phyloP scores from a whole-genome alignment of 2,113 vertebrate species.

The Hypomesus transpacificus region DNA sequence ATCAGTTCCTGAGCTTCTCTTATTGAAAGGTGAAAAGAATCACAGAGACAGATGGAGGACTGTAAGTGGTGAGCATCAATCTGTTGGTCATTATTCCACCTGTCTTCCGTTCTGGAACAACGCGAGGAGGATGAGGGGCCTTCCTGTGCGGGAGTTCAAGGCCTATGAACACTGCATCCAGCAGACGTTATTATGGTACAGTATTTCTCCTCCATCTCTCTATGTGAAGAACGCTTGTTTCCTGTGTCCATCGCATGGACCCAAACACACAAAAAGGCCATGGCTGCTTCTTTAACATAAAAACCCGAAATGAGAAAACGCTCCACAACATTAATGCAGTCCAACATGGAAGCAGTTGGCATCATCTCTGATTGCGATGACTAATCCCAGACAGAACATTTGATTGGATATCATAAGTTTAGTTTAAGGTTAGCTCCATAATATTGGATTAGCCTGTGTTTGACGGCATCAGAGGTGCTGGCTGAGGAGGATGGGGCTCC shows the following conservation, averaged over 20 bases:
- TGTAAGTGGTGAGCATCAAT: not conserved
- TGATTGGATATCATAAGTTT: too few relatives aligned
- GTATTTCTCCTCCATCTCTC: not conserved
- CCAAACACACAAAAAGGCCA: not conserved
- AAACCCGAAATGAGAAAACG: not conserved
- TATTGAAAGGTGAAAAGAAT: not conserved
- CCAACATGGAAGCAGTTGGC: conserved; percentile 13
- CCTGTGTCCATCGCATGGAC: too few relatives aligned
- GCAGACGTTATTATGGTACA: not conserved
- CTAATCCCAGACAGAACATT: too few relatives aligned
- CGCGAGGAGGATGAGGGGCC: conserved; percentile 5
- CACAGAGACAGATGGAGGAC: not conserved
- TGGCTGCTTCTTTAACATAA: not conserved
- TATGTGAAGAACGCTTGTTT: not conserved
- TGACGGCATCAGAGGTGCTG: not conserved
- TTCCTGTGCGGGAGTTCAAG: conserved; percentile 9
- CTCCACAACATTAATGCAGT: not conserved
- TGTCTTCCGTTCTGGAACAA: not conserved
- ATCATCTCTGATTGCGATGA: too few relatives aligned
- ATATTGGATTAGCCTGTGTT: too few relatives aligned
- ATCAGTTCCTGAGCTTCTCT: not conserved
- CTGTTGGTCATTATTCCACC: conserved; percentile 19
- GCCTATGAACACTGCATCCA: conserved; percentile 14
- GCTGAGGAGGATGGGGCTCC: not conserved
- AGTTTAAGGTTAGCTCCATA: too few relatives aligned